A percentile compares a stretch with the other conserved stretches of the same genome.
These are phyloP conservation scores for Scyliorhinus canicula DNA, from an alignment of 2,797 vertebrate genomes.

Conservation along the genomic window DNA sequence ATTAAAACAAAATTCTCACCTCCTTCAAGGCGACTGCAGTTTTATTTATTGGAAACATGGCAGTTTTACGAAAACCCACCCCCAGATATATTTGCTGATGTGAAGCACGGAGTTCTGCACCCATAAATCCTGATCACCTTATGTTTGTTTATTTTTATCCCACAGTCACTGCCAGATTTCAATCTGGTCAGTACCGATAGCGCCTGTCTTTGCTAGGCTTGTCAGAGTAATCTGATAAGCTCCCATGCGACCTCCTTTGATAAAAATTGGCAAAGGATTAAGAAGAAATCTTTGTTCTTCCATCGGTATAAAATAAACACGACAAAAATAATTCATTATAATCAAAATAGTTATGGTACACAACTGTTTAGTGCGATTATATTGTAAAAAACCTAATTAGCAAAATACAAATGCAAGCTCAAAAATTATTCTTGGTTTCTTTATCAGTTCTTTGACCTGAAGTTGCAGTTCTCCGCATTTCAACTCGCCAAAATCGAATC, in stretches of 20 bases:
- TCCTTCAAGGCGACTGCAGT: conserved; percentile 11
- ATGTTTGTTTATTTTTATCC: conserved; percentile 57
- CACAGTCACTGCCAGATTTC: conserved; percentile 56
- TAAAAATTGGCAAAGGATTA: conserved; percentile 37
- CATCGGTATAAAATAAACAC: background rate
- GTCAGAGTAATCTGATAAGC: conserved; percentile 53
- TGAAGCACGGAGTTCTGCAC: conserved; percentile 43
- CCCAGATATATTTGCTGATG: conserved; percentile 16
- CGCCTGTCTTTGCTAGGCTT: conserved; percentile 54
- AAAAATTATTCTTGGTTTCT: background rate
- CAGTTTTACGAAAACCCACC: background rate
- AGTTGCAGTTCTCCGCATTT: background rate
- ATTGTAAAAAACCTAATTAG: conserved; percentile 1
- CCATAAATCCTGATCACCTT: conserved; percentile 58
- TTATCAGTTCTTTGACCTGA: background rate
- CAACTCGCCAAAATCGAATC: background rate
- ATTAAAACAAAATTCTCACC: conserved; percentile 33
- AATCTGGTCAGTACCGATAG: conserved; percentile 63
- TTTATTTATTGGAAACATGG: conserved; percentile 28
- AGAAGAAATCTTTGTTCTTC: conserved; percentile 29
- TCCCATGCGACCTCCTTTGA: conserved; percentile 29
- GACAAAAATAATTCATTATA: conserved; percentile 23
- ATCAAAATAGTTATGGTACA: conserved; percentile 15
- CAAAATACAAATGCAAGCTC: background rate
- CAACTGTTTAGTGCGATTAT: conserved; percentile 24